Base-by-base conservation (phyloP, 2,797 vertebrate species). In the Graptemys geographica region DNA sequence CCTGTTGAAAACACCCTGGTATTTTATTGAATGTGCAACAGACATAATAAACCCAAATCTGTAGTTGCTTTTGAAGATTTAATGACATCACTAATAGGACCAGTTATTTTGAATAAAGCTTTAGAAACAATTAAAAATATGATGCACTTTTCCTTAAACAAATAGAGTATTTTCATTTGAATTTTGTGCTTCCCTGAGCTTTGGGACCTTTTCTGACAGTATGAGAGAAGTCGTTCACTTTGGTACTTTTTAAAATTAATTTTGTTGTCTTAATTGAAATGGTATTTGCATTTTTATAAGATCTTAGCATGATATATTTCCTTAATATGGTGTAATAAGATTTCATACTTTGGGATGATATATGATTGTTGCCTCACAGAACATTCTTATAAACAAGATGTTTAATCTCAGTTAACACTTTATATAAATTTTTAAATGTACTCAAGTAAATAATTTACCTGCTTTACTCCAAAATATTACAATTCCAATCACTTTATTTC, bases 341-440 rank as follows among this genome's bases (percentile, higher is more conserved):
- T 90, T 86, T 94, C 89, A 59, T 89, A 37, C 81, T 94, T n/a
- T 89, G 33, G 84, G n/a, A 12, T 81, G 52, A 56, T 19, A 72
- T 91, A 15, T 88, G 69, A 78, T 78, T 87, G 28, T 86, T 96
- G 57, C 83, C 72, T 92, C 81, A 86, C 27, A 85, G 93, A 3
- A 2, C 3, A 6, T 81, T 84, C 81, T 88, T 86, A 83, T 82
- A 82, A 89, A 83, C 59, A 89, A 81, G 33, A 21, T 93, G 0
- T 10, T 41, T 84, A 76, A 62, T 83, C 2, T 81, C 86, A 81
- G 5, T 91, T 84, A 94, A 59, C 52, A 49, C 76, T 57, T 89
- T 87, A 62, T 95, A n/a, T 62, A 79, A 86, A 88, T 86, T 2
- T n/a, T 59, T 81, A 62, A 25, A 31, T 81, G 49, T 7, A 80